These are phyloP conservation scores for Melanophora roralis DNA, from an alignment of 2,888 invertebrate genomes.

Conservation along the genomic window DNA sequence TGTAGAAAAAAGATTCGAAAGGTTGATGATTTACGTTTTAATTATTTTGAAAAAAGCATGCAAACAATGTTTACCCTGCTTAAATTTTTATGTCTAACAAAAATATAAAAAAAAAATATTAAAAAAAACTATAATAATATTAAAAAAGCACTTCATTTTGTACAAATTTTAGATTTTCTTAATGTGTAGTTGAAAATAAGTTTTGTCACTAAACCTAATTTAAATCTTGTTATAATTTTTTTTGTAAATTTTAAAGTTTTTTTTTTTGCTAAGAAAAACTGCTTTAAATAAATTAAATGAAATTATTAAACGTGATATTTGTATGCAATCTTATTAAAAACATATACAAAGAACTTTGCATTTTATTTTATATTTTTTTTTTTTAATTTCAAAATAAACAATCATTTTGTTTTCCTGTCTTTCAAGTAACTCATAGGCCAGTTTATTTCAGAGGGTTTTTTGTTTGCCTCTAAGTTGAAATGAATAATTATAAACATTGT, in stretches of 20 bases:
- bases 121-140: conserved; percentile 10
- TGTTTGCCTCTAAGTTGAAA: conserved; percentile 22
- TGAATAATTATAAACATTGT: conserved; percentile 32
- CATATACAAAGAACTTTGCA: conserved; percentile 73
- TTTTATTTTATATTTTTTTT: conserved; percentile 76
- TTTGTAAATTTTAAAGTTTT: conserved; percentile 60
- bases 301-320: conserved; percentile 64
- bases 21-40: conserved; percentile 63
- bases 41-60: neutral
- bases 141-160: conserved; percentile 60
- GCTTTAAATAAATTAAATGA: conserved; percentile 45
- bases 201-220: conserved; percentile 13
- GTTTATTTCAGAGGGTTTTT: conserved; percentile 33
- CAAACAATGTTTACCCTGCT: neutral
- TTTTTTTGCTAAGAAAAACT: conserved; percentile 22
- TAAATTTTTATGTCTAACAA: too few relatives aligned
- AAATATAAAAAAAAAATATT: neutral
- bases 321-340: conserved; percentile 63
- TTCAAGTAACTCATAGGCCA: conserved; percentile 10
- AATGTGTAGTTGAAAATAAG: conserved; percentile 13
- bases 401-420: neutral
- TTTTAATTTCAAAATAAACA: conserved; percentile 38
- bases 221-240: conserved; percentile 33
- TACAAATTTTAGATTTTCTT: conserved; percentile 47
- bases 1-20: conserved; percentile 64